Base-by-base conservation (phyloP, 2,113 vertebrate species). In the Tapirus terrestris region DNA sequence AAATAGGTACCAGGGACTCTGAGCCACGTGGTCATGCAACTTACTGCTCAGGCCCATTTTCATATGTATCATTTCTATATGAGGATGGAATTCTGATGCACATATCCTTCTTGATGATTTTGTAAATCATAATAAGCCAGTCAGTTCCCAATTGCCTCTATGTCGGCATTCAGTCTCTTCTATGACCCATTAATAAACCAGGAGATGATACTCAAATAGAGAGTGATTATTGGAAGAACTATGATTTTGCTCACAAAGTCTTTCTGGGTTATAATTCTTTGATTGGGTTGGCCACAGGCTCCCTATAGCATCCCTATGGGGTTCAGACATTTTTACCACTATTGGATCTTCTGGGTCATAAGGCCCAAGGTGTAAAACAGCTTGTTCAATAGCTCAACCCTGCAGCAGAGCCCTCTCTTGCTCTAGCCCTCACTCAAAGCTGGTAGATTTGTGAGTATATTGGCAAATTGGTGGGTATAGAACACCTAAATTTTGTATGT, bases 271-370 rank as follows among this genome's bases (percentile, higher is more conserved):
- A 6, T 75, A 43, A 39, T 48, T 81, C 39, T 87, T 11, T 31
- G 5, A 10, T 0, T 1, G 3, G 8, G 4, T 11, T 61, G 2
- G 7, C 23, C 29, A 21, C 10, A 17, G 17, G 10, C 7, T 72
- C 29, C 63, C 27, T 48, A 25, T 14, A 27, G 4, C 8, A 43
- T 43, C 27, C 5, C 29, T 77, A 8, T 53, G 8, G 27, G 17
- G 36, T 48, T 36, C 3, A 58, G 6, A 45, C n/a, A 51, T 17
- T 87, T 51, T 27, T 81, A 21, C 11, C 43, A 53, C 27, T 60
- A 12, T 83, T 88, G 31, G 13, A 53, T 83, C 53, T 96, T 89
- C 58, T 56, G 61, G 8, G 4, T 33, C 7, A 87, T 60, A 87
- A 9, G 45, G 39, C 8, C 7, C 23, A 14, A 60, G 13, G 31